These are phyloP conservation scores for Campoplex nolae DNA, from an alignment of 2,888 invertebrate genomes.

Conservation along the genomic window DNA sequence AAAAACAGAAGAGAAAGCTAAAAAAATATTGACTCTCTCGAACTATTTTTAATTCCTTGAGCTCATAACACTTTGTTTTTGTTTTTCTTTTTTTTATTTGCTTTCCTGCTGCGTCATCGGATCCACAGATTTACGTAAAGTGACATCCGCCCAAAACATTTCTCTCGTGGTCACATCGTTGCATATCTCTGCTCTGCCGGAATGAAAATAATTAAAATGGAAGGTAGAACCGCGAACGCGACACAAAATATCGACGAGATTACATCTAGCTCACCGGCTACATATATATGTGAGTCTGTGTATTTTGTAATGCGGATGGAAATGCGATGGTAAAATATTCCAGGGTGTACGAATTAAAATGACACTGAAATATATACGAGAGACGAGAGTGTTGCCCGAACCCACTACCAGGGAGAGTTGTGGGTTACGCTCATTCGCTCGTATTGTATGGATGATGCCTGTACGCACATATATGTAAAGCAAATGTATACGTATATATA, in stretches of 20 bases:
- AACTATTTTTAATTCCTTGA: not conserved
- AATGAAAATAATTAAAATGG: conserved; percentile 82
- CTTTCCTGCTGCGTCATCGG: conserved; percentile 31
- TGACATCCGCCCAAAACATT: conserved; percentile 10
- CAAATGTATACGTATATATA: conserved; percentile 57
- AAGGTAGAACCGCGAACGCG: conserved; percentile 75
- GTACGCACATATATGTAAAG: conserved; percentile 3
- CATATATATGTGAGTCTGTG: conserved; percentile 40
- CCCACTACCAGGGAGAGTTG: conserved; percentile 34
- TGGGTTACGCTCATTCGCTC: conserved; percentile 46
- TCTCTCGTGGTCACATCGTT: conserved; percentile 46
- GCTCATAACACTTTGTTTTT: not conserved
- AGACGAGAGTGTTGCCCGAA: conserved; percentile 55
- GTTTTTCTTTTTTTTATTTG: not conserved
- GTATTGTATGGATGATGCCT: conserved; percentile 67
- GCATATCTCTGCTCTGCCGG: conserved; percentile 47
- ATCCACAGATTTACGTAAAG: conserved; percentile 1
- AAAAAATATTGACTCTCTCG: not conserved
- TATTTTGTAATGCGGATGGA: conserved; percentile 82
- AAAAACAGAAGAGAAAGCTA: not conserved
- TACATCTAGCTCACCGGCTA: conserved; percentile 74
- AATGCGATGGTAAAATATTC: conserved; percentile 84
- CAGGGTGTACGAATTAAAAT: conserved; percentile 83
- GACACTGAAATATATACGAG: conserved; percentile 83
- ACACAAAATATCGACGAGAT: conserved; percentile 83